Evolutionary conservation across 2,113 vertebrate species (phyloP).

Genomic region (Neolamprologus devosi): DNA sequence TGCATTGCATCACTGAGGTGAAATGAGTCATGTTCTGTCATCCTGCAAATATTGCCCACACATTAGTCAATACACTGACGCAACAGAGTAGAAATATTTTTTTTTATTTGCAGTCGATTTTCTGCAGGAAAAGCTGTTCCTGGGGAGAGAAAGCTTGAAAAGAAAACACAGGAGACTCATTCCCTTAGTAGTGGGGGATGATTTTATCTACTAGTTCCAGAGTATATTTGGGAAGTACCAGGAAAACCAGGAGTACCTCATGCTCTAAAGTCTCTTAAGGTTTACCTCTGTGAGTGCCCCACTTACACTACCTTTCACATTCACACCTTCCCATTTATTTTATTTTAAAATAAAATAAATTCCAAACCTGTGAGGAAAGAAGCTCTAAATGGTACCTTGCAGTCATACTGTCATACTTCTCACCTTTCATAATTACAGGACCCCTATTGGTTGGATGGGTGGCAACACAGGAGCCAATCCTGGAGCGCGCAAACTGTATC

Average conservation of each 20-base stretch:
- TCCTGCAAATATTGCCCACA: not conserved
- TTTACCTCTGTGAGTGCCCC: not conserved
- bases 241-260: not conserved
- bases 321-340: not conserved
- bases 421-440: constrained; percentile 58
- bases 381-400: constrained; percentile 38
- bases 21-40: not conserved
- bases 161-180: not conserved
- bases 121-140: not conserved
- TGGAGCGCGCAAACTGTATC: constrained; percentile 15
- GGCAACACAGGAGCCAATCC: constrained; percentile 65
- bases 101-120: not conserved
- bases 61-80: constrained; percentile 15
- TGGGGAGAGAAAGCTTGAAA: not conserved
- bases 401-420: constrained; percentile 28
- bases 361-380: constrained; percentile 13
- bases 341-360: not conserved
- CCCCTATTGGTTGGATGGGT: constrained; percentile 45
- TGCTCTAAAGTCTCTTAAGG: not conserved
- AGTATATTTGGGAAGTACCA: not conserved
- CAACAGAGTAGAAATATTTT: constrained; percentile 19
- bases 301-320: not conserved
- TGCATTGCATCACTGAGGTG: not conserved
- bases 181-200: not conserved
- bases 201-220: not conserved